These are phyloP conservation scores for Euleptes europaea DNA, from an alignment of 2,113 vertebrate species.

Conservation along the genomic window DNA sequence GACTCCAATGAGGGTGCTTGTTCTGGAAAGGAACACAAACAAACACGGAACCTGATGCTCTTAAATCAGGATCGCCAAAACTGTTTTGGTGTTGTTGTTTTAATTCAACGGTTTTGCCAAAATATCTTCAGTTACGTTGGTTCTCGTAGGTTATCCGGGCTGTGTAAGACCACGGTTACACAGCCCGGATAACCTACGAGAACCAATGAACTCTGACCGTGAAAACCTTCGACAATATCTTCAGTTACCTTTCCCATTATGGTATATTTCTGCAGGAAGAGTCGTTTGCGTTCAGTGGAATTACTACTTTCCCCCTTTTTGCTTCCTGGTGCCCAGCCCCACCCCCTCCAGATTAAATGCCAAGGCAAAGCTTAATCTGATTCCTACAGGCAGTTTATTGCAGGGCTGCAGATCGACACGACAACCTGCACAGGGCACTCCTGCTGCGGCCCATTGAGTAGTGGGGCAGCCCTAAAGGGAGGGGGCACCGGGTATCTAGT, in stretches of 20 bases:
- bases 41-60: not conserved
- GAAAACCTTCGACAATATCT: too few species aligned
- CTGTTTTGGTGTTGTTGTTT: fast-evolving
- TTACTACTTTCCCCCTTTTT: not conserved
- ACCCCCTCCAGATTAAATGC: not conserved
- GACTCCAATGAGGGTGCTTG: not conserved
- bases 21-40: not conserved
- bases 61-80: not conserved
- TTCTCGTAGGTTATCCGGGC: too few species aligned
- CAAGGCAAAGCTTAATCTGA: not conserved
- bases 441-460: not conserved
- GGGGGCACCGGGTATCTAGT: too few species aligned
- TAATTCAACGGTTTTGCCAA: not conserved
- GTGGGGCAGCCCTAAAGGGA: not conserved
- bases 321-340: not conserved
- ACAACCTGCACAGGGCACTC: not conserved
- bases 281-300: not conserved
- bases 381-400: not conserved
- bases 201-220: too few species aligned
- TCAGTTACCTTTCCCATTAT: not conserved
- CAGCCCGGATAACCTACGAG: too few species aligned
- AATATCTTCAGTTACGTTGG: not conserved
- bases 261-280: not conserved
- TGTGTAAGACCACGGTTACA: too few species aligned
- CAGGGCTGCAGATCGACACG: not conserved